phyloP scores from a whole-genome alignment of 2,888 invertebrate species.

The Caenorhabditis uteleia region DNA sequence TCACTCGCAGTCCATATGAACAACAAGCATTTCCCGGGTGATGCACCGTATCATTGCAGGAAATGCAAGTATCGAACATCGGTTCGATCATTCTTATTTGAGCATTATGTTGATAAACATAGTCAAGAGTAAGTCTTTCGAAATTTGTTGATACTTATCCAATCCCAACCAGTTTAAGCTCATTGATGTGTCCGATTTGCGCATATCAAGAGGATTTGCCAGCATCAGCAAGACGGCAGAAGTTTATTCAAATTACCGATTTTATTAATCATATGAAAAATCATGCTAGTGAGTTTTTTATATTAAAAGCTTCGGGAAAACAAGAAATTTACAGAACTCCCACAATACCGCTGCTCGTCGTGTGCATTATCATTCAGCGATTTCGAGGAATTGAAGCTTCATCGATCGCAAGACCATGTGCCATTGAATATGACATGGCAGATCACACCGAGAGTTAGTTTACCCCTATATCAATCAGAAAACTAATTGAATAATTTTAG shows the following conservation, averaged over 20 bases:
- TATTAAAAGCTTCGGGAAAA: not conserved
- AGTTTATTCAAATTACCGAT: constrained; percentile 1
- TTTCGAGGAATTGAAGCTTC: not conserved
- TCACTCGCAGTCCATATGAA: constrained; percentile 36
- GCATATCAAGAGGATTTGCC: constrained; percentile 16
- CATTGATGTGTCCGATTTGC: constrained; percentile 26
- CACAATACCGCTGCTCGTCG: constrained; percentile 6
- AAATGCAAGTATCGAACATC: constrained; percentile 41
- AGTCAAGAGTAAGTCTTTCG: constrained; percentile 17
- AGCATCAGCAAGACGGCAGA: constrained; percentile 3
- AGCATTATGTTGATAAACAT: constrained; percentile 38
- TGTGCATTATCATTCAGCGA: constrained; percentile 20
- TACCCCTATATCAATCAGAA: no score
- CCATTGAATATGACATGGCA: constrained; percentile 2
- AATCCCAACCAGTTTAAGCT: constrained; percentile 5
- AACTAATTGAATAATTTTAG: not conserved
- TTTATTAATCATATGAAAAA: constrained; percentile 6
- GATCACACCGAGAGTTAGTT: not conserved
- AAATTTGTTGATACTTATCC: not conserved
- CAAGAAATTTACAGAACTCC: not conserved
- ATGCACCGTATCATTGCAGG: constrained; percentile 42
- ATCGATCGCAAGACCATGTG: constrained; percentile 9
- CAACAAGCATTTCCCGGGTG: no score
- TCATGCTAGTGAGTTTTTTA: constrained; percentile 8
- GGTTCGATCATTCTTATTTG: constrained; percentile 17